Evolutionary conservation across 2,113 vertebrate genomes (phyloP), one percentile per base, ranked within the genome.

Genomic region (Corythaixoides concolor): DNA sequence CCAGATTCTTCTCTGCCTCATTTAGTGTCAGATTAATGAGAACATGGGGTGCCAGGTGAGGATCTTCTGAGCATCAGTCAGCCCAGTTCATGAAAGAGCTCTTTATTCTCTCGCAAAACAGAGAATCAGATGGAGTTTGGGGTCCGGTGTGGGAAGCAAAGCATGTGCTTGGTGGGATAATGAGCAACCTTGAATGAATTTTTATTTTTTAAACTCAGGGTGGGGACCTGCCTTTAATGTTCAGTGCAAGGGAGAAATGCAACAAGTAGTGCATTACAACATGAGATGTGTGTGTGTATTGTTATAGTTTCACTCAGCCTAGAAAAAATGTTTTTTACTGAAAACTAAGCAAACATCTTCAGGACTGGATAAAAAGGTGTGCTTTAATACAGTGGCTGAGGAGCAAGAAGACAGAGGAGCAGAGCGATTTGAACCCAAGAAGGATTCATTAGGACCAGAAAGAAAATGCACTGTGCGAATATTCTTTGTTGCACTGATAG

Each of bases 1-100:
- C 78, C 72, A 88, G 83, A 91, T 85, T 95, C 73, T 63, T 66
- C 83, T 79, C 88, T 84, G 85, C 68, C 67, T 96, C 77, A 72
- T 78, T 75, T 77, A 59, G 30, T 23, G 41, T 66, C 80, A 88
- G 32, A 88, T 35, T 93, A 92, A 80, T 80, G 58, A 89, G 67
- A 90, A 60, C 26, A 82, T 6, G 5, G 56, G 47, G 49, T 1
- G 4, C 63, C 3, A 21, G 76, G 55, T 68, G 28, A 95, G 67
- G 55, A 77, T 74, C 89, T 86, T 89, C n/a, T 43, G 75, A 93
- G 73, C 39, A 87, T 53, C 60, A 69, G 80, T 62, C 95, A 75
- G 63, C 53, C 43, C 63, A 87, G 30, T 39, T 74, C 15, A 82
- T 80, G 64, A 91, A 82, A 91, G 74, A 89, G 33, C 28, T 87